phyloP scores from a whole-genome alignment of 92 coral and sea anemone species.

The Metridium senile region DNA sequence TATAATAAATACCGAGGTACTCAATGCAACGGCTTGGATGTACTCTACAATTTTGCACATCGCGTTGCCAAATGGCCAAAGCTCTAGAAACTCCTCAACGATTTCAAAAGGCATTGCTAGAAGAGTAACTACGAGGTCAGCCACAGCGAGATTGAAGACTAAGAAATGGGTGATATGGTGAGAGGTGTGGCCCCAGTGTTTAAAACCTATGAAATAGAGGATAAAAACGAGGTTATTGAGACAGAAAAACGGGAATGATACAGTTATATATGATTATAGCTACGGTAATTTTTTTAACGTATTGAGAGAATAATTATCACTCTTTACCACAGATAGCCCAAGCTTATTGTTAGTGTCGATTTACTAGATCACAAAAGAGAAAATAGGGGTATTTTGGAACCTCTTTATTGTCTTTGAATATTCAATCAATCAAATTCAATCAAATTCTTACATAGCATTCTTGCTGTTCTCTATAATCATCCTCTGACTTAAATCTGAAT shows the following conservation, averaged over 20 bases:
- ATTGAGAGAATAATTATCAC: background rate
- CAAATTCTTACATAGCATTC: no score
- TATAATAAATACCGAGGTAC: constrained; percentile 60
- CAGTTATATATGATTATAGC: background rate
- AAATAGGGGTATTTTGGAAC: no score
- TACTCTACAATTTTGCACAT: constrained; percentile 66
- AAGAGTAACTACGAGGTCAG: constrained; percentile 49
- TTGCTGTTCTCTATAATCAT: no score
- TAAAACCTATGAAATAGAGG: constrained; percentile 13
- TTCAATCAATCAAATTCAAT: no score
- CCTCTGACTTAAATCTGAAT: no score
- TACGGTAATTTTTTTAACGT: background rate
- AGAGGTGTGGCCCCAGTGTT: constrained; percentile 34
- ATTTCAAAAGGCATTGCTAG: constrained; percentile 54
- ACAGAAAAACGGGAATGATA: background rate
- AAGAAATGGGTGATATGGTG: constrained; percentile 38
- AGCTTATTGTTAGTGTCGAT: no score
- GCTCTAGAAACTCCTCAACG: constrained; percentile 27
- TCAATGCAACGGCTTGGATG: constrained; percentile 50
- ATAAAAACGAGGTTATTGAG: background rate
- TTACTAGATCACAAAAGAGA: no score
- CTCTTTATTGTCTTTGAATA: no score
- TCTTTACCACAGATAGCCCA: no score
- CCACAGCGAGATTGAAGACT: constrained; percentile 34
- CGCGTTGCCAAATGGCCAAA: constrained; percentile 56